Conservation (phyloP, 2,113 vertebrate species). For the Vulpes vulpes region DNA sequence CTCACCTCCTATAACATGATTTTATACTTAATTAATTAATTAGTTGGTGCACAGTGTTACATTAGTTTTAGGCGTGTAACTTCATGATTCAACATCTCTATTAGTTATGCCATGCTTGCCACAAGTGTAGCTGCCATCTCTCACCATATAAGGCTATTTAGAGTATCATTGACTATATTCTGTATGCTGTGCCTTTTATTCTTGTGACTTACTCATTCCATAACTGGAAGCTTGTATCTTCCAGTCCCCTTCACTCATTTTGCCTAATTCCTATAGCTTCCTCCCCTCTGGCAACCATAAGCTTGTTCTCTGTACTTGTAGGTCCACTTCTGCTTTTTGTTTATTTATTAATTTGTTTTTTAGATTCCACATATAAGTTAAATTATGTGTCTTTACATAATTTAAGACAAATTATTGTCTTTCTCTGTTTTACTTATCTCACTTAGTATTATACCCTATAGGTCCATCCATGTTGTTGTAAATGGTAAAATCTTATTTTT, state of each 20-base stretch:
- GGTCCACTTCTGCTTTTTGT: background rate
- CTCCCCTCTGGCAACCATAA: background rate
- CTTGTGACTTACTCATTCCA: background rate
- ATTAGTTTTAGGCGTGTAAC: background rate
- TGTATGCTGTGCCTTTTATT: background rate
- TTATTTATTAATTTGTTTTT: background rate
- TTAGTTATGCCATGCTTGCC: background rate
- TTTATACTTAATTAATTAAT: background rate
- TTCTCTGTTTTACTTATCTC: background rate
- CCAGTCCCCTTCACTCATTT: background rate
- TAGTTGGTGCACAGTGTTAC: background rate
- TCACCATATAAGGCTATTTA: background rate
- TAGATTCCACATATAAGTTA: background rate
- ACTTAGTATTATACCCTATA: background rate
- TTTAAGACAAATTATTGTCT: background rate
- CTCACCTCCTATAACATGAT: background rate
- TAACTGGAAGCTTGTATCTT: background rate
- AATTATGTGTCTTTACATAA: background rate
- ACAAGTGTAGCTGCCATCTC: background rate
- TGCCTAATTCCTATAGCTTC: background rate
- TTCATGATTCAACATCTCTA: background rate
- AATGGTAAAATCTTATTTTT: background rate
- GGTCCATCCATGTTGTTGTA: background rate
- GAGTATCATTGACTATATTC: background rate
- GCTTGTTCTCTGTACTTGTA: background rate